phyloP scores from a whole-genome alignment of 2,888 invertebrate genomes.

The Mimachlamys varia region DNA sequence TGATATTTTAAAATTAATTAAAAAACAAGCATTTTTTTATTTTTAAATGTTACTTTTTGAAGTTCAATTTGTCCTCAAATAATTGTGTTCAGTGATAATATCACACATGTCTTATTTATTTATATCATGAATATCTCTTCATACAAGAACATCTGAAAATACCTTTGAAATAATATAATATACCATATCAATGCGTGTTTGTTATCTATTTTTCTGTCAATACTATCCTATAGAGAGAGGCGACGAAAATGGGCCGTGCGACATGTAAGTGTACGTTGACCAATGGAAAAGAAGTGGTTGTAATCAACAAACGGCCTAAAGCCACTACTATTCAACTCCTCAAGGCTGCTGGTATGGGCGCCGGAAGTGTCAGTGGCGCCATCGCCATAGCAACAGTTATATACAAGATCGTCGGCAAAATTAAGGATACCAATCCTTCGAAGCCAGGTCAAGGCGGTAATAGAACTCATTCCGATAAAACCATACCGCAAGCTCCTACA shows the following conservation, averaged over 20 bases:
- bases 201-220: no score
- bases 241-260: conserved; percentile 55
- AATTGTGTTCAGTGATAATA: no score
- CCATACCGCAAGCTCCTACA: background rate
- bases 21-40: no score
- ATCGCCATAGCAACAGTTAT: conserved; percentile 53
- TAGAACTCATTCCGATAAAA: background rate
- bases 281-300: conserved; percentile 50
- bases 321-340: conserved; percentile 51
- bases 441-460: background rate
- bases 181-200: no score
- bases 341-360: conserved; percentile 61
- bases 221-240: conserved; percentile 48
- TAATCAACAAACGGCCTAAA: conserved; percentile 57
- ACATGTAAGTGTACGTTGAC: conserved; percentile 57
- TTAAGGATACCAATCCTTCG: conserved; percentile 36
- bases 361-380: conserved; percentile 58
- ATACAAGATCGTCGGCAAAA: conserved; percentile 53
- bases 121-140: no score
- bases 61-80: no score
- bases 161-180: no score
- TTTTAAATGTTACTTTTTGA: no score
- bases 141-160: no score
- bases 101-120: no score
- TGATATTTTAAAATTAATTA: no score